A percentile compares a stretch with the other conserved stretches of the same genome.
These are phyloP conservation scores for Loris lydekkerianus DNA, from an alignment of 2,797 vertebrate species.

Conservation along the genomic window DNA sequence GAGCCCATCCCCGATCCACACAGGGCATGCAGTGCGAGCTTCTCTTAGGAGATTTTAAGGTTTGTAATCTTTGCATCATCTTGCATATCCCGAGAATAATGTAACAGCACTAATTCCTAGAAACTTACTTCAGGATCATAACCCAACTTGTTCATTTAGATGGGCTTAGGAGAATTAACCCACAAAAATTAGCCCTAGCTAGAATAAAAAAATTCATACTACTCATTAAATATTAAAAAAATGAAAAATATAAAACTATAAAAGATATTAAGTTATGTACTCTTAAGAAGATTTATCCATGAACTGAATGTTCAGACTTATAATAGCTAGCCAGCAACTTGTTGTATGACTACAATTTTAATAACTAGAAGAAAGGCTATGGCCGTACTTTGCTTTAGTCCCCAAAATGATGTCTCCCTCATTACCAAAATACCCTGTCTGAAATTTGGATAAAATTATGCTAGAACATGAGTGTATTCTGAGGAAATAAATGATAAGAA, in stretches of 20 bases:
- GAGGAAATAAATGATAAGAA: conserved; percentile 33
- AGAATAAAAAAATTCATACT: not conserved
- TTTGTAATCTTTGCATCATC: not conserved
- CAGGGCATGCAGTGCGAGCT: accelerated
- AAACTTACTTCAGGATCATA: conserved; percentile 31
- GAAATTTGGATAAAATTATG: not conserved
- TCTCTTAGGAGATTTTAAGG: not conserved
- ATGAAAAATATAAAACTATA: not conserved
- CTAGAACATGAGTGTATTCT: not conserved
- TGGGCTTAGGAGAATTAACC: not conserved
- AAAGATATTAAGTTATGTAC: not conserved
- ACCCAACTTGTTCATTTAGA: not conserved
- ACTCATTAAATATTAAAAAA: not conserved
- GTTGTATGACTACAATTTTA: not conserved
- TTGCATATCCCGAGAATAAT: not conserved
- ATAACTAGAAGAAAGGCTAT: not conserved
- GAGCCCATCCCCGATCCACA: not conserved
- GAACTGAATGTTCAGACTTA: not conserved
- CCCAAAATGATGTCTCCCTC: not conserved
- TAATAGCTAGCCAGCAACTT: not conserved
- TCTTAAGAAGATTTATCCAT: not conserved
- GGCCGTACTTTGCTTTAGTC: not conserved
- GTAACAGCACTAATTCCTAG: not conserved
- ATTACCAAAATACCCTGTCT: not conserved
- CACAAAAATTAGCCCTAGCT: conserved; percentile 8